Base-by-base conservation (phyloP, 2,888 invertebrate species). In the Choristoneura rosaceana region DNA sequence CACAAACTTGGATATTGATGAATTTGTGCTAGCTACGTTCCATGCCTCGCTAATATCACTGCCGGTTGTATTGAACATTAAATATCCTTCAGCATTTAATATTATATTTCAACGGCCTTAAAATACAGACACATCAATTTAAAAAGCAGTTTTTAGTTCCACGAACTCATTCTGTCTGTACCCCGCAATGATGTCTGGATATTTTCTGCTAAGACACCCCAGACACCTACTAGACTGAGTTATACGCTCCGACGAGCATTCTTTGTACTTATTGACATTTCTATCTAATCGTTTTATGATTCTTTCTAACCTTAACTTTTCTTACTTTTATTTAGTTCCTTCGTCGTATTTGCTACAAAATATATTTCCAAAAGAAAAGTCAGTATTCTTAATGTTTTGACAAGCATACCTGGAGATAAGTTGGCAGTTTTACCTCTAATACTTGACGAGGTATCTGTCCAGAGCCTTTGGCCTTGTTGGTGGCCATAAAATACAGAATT, bases 161-260 rank as follows among this genome's bases (percentile, higher is more conserved):
- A 52, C 45, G 73, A 73, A 69, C 73, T 59, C 73, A 62, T 71
- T 14, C 17, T 25, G 60, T 47, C 17, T 25, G 60, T 47, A 59
- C 52, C n/a, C 12, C 47, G 67, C 62, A 71, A 68, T 63, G 50
- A 69, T 64, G 73, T 73, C 69, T 69, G 69, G 69, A 68, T 59
- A 15, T 59, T 69, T 69, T 69, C 59, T 58, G 12, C 38, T n/a
- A 64, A 47, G 55, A 50, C 64, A 69, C 73, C 73, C 73, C 12
- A 68, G 73, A 60, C 69, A 34, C 64, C 64, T 17, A 58, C 64
- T 50, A 64, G 47, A 62, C 43, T 33, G 63, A 70, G 63, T 58
- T 63, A 70, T 64, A 45, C 17, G 17, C 8, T 34, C 34, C 58
- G 58, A 58, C 47, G 38, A n/a, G 15, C 17, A 41, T 45, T 47